Base-by-base conservation (phyloP, 2,113 vertebrate genomes). In the Amphiprion ocellaris region DNA sequence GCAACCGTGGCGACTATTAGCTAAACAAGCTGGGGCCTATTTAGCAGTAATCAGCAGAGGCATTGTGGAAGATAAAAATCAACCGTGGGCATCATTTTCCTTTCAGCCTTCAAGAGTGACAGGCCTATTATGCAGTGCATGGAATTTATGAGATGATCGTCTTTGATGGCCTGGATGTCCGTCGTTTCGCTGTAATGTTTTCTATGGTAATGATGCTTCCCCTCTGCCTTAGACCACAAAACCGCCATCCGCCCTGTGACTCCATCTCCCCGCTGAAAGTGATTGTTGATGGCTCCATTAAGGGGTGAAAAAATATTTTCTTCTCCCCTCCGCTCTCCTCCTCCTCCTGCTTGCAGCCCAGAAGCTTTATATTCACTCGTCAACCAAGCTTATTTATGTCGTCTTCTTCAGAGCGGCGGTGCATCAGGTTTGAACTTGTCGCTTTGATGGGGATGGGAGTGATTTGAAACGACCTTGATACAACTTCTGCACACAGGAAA, bases 121-220 rank as follows among this genome's bases (percentile, higher is more conserved):
- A 92, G 90, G 84, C 85, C 85, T 79, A 92, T 94, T 93, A 94
- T 91, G 83, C 87, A 90, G 74, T 53, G 80, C 83, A 67, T 76
- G 67, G 83, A 77, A 90, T 93, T 94, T 93, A 94, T 93, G 87
- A 86, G 81, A 89, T 83, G 87, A 94, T 94, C 85, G 86, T 91
- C 87, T 91, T 81, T 90, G 92, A 94, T 93, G 92, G 93, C 84
- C 77, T 86, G 85, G 80, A 87, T 81, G 92, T 92, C 86, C 67
- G 69, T 81, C 75, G 82, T 64, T 37, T 74, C 39, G 64, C 86
- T 73, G 86, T 80, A 89, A 92, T 90, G 91, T 92, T 92, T 92
- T 90, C 92, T 90, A 88, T 86, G 91, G 77, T 94, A 94, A 94
- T 94, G 85, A 93, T 82, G 90, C 85, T 85, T 83, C 85, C 84